Evolutionary conservation across 2,888 invertebrate genomes (phyloP).

Genomic region (Brachycybe producta): DNA sequence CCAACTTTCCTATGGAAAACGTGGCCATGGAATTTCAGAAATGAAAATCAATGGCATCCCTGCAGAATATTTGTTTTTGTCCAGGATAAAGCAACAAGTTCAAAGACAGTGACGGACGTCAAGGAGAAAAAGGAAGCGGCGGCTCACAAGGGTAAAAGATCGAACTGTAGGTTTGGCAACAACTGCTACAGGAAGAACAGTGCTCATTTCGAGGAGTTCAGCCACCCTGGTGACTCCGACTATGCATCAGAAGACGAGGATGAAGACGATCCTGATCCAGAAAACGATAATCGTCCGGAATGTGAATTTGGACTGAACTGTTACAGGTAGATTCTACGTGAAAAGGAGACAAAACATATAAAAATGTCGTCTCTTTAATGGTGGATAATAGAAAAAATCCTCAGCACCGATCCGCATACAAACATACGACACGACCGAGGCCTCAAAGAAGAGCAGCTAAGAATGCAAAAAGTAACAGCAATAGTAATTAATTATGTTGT

Average conservation of each 20-base stretch:
- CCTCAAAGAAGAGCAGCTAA: slow-evolving; percentile 23
- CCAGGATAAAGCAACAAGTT: no score
- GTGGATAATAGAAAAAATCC: slow-evolving; percentile 23
- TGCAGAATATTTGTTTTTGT: no score
- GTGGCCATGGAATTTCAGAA: no score
- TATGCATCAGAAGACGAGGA: slow-evolving; percentile 18
- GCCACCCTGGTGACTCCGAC: slow-evolving; percentile 24
- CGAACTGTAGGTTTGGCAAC: slow-evolving; percentile 6
- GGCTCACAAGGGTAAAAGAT: not conserved
- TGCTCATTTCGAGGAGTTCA: slow-evolving; percentile 20
- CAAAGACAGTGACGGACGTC: no score
- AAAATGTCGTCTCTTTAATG: no score
- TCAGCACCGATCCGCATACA: slow-evolving; percentile 21
- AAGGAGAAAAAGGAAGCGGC: not conserved
- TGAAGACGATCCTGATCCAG: slow-evolving; percentile 17
- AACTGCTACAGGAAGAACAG: slow-evolving; percentile 21
- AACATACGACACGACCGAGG: slow-evolving; percentile 23
- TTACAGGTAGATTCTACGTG: no score
- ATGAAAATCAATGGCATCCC: no score
- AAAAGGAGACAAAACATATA: no score
- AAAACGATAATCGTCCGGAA: slow-evolving; percentile 21
- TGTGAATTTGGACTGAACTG: slow-evolving; percentile 23
- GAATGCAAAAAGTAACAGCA: slow-evolving; percentile 20
- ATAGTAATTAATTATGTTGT: slow-evolving; percentile 3
- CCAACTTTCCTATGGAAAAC: no score